A percentile compares a stretch with the other conserved stretches of the same genome.
Evolutionary conservation across 2,113 vertebrate genomes (phyloP).

Genomic region (Bos indicus): DNA sequence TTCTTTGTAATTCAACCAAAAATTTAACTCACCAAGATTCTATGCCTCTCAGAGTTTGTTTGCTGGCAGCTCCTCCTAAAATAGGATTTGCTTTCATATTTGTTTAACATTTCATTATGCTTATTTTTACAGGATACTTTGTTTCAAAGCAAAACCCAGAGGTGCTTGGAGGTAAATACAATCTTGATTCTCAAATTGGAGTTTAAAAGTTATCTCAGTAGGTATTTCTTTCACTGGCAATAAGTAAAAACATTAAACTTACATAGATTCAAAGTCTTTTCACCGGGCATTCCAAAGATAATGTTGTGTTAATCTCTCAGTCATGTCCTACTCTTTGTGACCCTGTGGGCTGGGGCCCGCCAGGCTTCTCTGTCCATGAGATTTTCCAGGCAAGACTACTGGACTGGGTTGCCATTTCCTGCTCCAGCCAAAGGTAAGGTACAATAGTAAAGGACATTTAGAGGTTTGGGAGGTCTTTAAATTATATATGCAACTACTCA

Average conservation of each 20-base stretch:
- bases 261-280: not conserved
- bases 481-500: not conserved
- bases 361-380: not conserved
- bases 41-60: not conserved
- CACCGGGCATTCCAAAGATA: not conserved
- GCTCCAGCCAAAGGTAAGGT: not conserved
- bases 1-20: not conserved
- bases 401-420: not conserved
- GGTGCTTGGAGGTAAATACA: not conserved
- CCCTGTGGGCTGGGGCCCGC: rapidly evolving
- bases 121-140: not conserved
- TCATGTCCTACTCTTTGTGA: not conserved
- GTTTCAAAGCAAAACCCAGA: not conserved
- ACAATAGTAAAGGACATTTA: not conserved
- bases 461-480: not conserved
- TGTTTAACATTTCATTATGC: not conserved
- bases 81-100: not conserved
- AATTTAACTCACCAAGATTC: not conserved
- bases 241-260: not conserved
- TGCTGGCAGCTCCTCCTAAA: not conserved
- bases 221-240: not conserved
- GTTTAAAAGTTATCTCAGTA: not conserved
- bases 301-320: not conserved
- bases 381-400: not conserved
- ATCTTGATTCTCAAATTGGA: not conserved